Conservation (phyloP, 2,113 vertebrate genomes). For the Caranx melampygus region DNA sequence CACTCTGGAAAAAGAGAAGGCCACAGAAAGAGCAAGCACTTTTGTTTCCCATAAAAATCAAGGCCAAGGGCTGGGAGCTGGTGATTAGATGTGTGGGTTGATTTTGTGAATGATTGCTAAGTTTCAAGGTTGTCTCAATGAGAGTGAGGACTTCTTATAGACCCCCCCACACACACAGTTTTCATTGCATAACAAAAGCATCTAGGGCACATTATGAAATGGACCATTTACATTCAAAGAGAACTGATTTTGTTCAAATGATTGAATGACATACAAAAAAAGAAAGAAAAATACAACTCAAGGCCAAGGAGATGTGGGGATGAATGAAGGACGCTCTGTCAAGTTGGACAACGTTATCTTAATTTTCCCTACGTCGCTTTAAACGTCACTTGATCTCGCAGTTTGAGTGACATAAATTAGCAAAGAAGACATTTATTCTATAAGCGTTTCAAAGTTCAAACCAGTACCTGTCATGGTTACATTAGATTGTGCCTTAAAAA, state of each 20-base stretch:
- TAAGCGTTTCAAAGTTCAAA: conserved; percentile 15
- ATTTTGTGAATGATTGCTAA: conserved; percentile 21
- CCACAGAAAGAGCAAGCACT: conserved; percentile 1
- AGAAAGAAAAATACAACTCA: background rate
- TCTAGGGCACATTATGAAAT: background rate
- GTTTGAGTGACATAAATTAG: conserved; percentile 36
- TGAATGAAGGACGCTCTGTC: background rate
- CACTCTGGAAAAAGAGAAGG: conserved; percentile 29
- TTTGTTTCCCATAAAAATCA: conserved; percentile 20
- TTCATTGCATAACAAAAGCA: background rate
- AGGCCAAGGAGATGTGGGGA: background rate
- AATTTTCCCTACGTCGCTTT: background rate
- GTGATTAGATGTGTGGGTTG: conserved; percentile 9
- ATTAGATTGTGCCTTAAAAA: background rate
- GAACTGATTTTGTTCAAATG: background rate
- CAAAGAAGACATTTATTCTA: background rate
- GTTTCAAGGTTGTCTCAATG: conserved; percentile 19
- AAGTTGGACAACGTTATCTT: background rate
- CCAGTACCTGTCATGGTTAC: background rate
- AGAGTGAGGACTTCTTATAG: background rate
- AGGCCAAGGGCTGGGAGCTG: conserved; percentile 4
- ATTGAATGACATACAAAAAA: background rate
- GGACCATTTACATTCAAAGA: background rate
- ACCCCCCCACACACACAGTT: too few relatives aligned
- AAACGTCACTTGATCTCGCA: background rate